These are phyloP conservation scores for Lerista edwardsae DNA, from an alignment of 2,797 vertebrate genomes.

Conservation along the genomic window DNA sequence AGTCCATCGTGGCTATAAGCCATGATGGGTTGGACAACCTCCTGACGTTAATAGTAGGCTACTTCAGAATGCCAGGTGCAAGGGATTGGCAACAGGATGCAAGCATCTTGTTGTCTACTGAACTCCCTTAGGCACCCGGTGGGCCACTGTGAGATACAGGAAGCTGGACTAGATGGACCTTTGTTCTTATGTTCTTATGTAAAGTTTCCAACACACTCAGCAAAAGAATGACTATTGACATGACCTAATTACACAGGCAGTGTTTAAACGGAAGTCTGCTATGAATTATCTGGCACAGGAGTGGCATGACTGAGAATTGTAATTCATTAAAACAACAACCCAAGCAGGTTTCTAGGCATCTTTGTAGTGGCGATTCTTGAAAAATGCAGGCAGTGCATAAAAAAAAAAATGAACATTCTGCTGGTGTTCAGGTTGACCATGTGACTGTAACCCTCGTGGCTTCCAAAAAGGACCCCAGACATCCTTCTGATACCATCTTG, in stretches of 20 bases:
- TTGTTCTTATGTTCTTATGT: too few relatives aligned
- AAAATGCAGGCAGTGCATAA: background rate
- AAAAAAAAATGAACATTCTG: too few relatives aligned
- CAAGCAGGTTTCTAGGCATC: background rate
- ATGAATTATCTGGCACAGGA: background rate
- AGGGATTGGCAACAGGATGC: too few relatives aligned
- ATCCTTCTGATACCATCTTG: background rate
- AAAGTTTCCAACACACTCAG: conserved; percentile 41
- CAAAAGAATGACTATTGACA: conserved; percentile 6
- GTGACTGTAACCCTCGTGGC: too few relatives aligned
- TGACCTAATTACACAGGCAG: background rate
- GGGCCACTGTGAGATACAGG: too few relatives aligned
- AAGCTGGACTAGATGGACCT: too few relatives aligned
- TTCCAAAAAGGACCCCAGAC: background rate
- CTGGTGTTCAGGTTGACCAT: background rate
- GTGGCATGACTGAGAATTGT: background rate
- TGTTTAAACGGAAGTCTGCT: conserved; percentile 30
- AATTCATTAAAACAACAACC: background rate
- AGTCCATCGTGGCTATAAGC: too few relatives aligned
- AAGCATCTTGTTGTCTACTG: too few relatives aligned
- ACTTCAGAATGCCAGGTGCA: too few relatives aligned
- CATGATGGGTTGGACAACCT: too few relatives aligned
- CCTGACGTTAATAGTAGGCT: too few relatives aligned
- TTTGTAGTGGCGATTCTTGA: background rate
- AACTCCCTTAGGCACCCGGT: too few relatives aligned